phyloP scores from a whole-genome alignment of 2,888 invertebrate species.

The Tenthredo livida region DNA sequence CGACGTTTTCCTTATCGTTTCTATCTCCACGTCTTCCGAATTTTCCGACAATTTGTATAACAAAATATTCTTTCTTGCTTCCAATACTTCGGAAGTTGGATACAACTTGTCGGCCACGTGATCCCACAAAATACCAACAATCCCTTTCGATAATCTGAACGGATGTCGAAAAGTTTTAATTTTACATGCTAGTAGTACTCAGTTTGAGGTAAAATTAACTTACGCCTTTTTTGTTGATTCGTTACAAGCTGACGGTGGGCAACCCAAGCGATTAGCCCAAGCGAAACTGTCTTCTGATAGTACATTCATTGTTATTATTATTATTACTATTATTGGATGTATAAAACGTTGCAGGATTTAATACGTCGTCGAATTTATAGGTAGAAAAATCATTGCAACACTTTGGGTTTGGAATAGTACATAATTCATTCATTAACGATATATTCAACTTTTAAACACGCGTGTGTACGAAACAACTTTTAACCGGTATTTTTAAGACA shows the following conservation, averaged over 20 bases:
- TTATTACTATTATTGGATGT: neutral
- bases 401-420: too few relatives aligned
- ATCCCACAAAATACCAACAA: constrained; percentile 70
- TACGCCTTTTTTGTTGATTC: constrained; percentile 64
- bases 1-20: constrained; percentile 61
- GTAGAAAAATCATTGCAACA: neutral
- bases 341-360: neutral
- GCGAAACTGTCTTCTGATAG: constrained; percentile 54
- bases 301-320: constrained; percentile 52
- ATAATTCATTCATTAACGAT: neutral
- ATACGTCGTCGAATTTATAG: neutral
- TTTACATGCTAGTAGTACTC: neutral
- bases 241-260: constrained; percentile 62
- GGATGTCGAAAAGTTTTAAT: neutral
- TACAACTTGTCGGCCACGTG: constrained; percentile 63
- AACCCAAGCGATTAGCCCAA: constrained; percentile 64
- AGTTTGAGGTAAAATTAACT: constrained; percentile 54
- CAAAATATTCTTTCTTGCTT: constrained; percentile 68
- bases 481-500: neutral
- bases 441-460: neutral
- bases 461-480: neutral
- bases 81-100: constrained; percentile 62
- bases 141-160: constrained; percentile 68
- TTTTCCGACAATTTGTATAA: constrained; percentile 65
- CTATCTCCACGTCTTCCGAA: constrained; percentile 59